These are phyloP conservation scores for Megalops cyprinoides DNA, from an alignment of 2,797 vertebrate genomes.

Conservation along the genomic window DNA sequence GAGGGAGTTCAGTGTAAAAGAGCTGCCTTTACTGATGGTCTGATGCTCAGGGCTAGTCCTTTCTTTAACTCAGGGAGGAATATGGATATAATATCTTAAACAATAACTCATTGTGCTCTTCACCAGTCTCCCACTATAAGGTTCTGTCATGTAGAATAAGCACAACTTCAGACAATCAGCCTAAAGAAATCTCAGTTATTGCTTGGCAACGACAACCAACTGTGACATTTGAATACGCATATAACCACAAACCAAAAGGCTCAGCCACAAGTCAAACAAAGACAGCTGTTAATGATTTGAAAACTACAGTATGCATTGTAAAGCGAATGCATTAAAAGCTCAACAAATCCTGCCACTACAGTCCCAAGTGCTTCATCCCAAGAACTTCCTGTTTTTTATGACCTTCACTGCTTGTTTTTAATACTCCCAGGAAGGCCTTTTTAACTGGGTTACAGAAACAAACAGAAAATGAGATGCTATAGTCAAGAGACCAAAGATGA, in stretches of 20 bases:
- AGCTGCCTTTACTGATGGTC: not conserved
- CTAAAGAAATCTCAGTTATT: not conserved
- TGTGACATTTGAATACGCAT: not conserved
- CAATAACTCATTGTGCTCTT: not conserved
- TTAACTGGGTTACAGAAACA: not conserved
- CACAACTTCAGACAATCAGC: not conserved
- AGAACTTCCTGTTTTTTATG: not conserved
- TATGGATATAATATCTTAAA: too few relatives aligned
- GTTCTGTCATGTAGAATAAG: too few relatives aligned
- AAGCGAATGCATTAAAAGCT: constrained; percentile 7
- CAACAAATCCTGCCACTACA: not conserved
- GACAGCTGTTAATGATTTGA: not conserved
- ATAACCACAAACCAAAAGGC: not conserved
- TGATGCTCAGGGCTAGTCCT: too few relatives aligned
- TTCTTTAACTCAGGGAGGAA: too few relatives aligned
- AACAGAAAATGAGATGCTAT: not conserved
- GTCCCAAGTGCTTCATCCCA: not conserved
- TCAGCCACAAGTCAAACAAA: not conserved
- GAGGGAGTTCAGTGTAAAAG: not conserved
- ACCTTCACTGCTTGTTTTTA: not conserved
- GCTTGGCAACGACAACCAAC: not conserved
- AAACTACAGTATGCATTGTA: not conserved
- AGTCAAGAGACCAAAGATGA: not conserved
- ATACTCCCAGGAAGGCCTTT: not conserved
- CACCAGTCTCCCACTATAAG: not conserved